Evolutionary conservation across 2,113 vertebrate genomes (phyloP), one percentile per base, ranked within the genome.

Genomic region (Dipodomys ordii): DNA sequence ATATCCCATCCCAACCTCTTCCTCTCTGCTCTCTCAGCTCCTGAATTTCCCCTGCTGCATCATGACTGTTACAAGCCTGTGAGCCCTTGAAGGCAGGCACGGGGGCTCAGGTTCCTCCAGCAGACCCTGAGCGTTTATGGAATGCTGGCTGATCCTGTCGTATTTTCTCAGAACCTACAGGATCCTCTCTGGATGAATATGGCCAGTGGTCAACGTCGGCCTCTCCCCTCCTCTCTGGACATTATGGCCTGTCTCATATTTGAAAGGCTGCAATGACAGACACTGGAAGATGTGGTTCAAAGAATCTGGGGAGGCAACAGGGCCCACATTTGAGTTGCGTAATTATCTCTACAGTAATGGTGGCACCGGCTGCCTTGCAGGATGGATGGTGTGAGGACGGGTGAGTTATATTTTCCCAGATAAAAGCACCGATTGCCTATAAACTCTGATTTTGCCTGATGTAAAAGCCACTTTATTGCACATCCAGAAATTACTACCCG

Each of bases 391-490:
- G 22, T 87, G 72, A 69, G 83, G 93, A 94, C 0, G 76, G 76
- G 83, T 93, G 94, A 97, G 86, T 94, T 96, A 96, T 95, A 93
- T 96, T 94, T 97, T 97, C 86, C 88, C 86, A 96, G 96, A 96
- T 97, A 97, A 97, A 96, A 97, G 95, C 90, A 93, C 96, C 73
- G 28, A 97, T 96, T 96, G 95, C 96, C 96, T 95, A 96, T 97
- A 97, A 97, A 97, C 97, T 94, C 95, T 93, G 95, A 97, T 97
- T 96, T 93, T 96, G 96, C 90, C 90, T 97, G 95, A 97, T 96
- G 96, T 96, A 97, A 97, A 97, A 97, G 88, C 90, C 94, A 92
- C 95, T 97, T 97, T 97, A 97, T 94, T 95, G 97, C 96, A 96
- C 88, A 97, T 96, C 96, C 93, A 96, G 94, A 97, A 97, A 97